A percentile compares a stretch with the other conserved stretches of the same genome.
These are phyloP conservation scores for Hirtodrosophila confusa DNA, from an alignment of 2,888 invertebrate species.

Conservation along the genomic window DNA sequence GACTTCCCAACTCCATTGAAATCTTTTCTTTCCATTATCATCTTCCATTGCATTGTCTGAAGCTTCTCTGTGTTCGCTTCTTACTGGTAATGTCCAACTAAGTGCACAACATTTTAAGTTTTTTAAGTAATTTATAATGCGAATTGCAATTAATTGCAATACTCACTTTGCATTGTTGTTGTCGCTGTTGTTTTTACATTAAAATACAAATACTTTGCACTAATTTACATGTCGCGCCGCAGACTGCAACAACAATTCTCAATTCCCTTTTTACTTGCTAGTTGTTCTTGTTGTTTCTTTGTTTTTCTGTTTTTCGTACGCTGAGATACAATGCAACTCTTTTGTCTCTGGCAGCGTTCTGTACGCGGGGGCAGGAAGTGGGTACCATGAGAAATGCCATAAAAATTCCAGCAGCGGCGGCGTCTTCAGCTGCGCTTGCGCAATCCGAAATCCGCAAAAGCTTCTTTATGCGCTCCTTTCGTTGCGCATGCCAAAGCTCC, in stretches of 20 bases:
- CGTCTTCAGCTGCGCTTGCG: slow-evolving; percentile 67
- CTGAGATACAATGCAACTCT: slow-evolving; percentile 67
- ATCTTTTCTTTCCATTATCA: slow-evolving; percentile 5
- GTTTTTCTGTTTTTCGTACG: neutral
- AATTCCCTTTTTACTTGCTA: slow-evolving; percentile 14
- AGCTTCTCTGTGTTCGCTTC: slow-evolving; percentile 5
- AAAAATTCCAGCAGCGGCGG: slow-evolving; percentile 62
- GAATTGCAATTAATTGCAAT: slow-evolving; percentile 65
- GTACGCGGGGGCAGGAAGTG: slow-evolving; percentile 33
- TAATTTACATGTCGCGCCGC: slow-evolving; percentile 70
- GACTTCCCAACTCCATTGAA: slow-evolving; percentile 5
- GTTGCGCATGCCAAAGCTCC: slow-evolving; percentile 70
- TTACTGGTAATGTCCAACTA: slow-evolving; percentile 4
- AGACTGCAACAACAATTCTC: slow-evolving; percentile 28
- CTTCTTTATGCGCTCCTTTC: slow-evolving; percentile 55
- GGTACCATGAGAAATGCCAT: slow-evolving; percentile 70
- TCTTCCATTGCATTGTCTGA: neutral
- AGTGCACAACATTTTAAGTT: slow-evolving; percentile 33
- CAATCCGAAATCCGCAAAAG: slow-evolving; percentile 47
- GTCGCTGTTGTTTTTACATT: slow-evolving; percentile 47
- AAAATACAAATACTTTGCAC: slow-evolving; percentile 69
- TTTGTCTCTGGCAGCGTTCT: slow-evolving; percentile 57
- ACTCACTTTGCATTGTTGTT: slow-evolving; percentile 16
- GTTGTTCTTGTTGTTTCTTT: slow-evolving; percentile 28
- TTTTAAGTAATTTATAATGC: slow-evolving; percentile 42